Evolutionary conservation across 2,888 invertebrate species (phyloP), one percentile per base, ranked within the genome.

Genomic region (Ectemnius lituratus): DNA sequence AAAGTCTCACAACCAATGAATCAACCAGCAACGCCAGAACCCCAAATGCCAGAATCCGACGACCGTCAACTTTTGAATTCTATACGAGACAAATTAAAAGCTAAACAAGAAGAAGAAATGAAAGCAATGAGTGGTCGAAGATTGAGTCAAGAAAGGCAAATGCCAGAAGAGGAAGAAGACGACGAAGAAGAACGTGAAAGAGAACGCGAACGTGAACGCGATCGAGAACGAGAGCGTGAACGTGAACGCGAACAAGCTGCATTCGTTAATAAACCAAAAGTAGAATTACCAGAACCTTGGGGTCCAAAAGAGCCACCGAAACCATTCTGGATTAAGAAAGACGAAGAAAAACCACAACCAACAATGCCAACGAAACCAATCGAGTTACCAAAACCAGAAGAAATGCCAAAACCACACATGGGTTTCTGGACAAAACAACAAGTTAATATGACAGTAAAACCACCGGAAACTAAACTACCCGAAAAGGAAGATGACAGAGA

Each of bases 41-140:
- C 80, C 11, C 83, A 79, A 57, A 78, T 81, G n/a, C 86, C 88
- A 3, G 88, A 89, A 62, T 88, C 91, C 37, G 92, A 92, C 63
- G 92, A 93, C 27, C 91, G 92, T 73, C 90, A 91, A 23, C 77
- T 93, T 69, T 79, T 93, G 20, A 92, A 92, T 75, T 92, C 91
- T 20, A 88, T 93, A 13, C 92, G 92, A 62, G 93, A 93, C 71
- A 90, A 92, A 72, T 86, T 93, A 84, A 92, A 92, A 65, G 91
- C 92, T 8, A 92, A 92, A 59, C 92, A 93, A 62, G 93, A 92
- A 67, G 89, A 91, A 45, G 92, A 92, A 73, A 90, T 91, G 77
- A 92, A 92, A 83, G 83, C 82, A 20, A 78, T 84, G 52, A 81
- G 76, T 14, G 75, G 63, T 62, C 73, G 85, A 58, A 80, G 83